phyloP scores from a whole-genome alignment of 30 jellyfish, hydroid and myxozoan genomes.

The Aurelia sp. region DNA sequence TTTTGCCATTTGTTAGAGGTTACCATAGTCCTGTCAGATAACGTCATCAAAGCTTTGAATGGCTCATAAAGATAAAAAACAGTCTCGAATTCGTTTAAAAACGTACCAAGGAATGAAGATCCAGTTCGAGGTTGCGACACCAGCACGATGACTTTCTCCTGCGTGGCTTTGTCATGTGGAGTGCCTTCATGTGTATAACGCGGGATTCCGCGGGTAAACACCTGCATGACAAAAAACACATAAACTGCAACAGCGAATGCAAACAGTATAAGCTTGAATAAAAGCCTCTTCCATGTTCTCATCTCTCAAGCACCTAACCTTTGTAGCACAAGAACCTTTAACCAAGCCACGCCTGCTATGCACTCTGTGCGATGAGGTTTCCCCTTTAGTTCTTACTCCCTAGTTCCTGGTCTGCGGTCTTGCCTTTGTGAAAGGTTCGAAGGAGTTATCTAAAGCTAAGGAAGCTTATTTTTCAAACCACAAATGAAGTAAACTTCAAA shows the following conservation, averaged over 20 bases:
- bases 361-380: too few relatives aligned
- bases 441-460: too few relatives aligned
- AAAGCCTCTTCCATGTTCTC: too few relatives aligned
- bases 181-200: background rate
- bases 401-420: too few relatives aligned
- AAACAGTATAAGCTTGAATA: too few relatives aligned
- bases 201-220: background rate
- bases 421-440: too few relatives aligned
- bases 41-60: constrained; percentile 33
- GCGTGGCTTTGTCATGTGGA: background rate
- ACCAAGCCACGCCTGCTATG: too few relatives aligned
- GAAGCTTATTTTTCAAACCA: too few relatives aligned
- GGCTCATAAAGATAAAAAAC: constrained; percentile 70
- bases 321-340: too few relatives aligned
- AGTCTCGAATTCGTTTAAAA: constrained; percentile 28
- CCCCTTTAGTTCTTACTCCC: too few relatives aligned
- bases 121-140: constrained; percentile 89
- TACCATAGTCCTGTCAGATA: background rate
- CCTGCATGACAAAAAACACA: background rate
- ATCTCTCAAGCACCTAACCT: too few relatives aligned
- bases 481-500: too few relatives aligned
- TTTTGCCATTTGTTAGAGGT: background rate
- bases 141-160: constrained; percentile 35
- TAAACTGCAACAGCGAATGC: background rate
- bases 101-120: constrained; percentile 64